Conservation (phyloP, 92 coral and sea anemone genomes). For the Porites rus region DNA sequence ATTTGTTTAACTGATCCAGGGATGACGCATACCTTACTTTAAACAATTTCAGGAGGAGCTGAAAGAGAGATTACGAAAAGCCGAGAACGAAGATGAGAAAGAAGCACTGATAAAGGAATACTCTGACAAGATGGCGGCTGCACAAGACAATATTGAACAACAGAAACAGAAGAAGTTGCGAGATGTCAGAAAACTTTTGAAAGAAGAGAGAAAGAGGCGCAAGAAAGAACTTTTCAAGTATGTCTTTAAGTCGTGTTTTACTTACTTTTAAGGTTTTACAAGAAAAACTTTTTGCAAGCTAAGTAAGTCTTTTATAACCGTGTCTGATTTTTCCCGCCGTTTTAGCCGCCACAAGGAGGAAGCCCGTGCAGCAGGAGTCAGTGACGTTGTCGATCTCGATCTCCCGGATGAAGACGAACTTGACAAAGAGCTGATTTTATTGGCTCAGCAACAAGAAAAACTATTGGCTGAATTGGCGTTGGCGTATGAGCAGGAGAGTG, state of each 20-base stretch:
- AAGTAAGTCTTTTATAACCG: neutral
- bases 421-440: slow-evolving; percentile 84
- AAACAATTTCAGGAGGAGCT: slow-evolving; percentile 61
- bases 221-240: slow-evolving; percentile 93
- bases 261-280: neutral
- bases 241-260: slow-evolving; percentile 17
- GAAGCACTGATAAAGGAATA: slow-evolving; percentile 84
- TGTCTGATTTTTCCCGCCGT: neutral
- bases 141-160: slow-evolving; percentile 78
- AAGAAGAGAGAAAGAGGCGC: slow-evolving; percentile 82
- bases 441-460: slow-evolving; percentile 94
- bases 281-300: neutral
- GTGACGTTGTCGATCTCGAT: slow-evolving; percentile 95
- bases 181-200: slow-evolving; percentile 84
- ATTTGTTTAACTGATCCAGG: neutral
- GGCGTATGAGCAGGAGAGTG: slow-evolving; percentile 94
- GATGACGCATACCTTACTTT: neutral
- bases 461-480: slow-evolving; percentile 88
- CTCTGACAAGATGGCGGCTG: slow-evolving; percentile 82
- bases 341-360: slow-evolving; percentile 94
- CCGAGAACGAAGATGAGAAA: slow-evolving; percentile 83
- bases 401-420: slow-evolving; percentile 93
- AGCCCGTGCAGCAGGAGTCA: slow-evolving; percentile 94
- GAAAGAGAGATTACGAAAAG: slow-evolving; percentile 71
- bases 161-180: slow-evolving; percentile 86